phyloP scores from a whole-genome alignment of 2,797 vertebrate species.

The Sandelia bainsii region DNA sequence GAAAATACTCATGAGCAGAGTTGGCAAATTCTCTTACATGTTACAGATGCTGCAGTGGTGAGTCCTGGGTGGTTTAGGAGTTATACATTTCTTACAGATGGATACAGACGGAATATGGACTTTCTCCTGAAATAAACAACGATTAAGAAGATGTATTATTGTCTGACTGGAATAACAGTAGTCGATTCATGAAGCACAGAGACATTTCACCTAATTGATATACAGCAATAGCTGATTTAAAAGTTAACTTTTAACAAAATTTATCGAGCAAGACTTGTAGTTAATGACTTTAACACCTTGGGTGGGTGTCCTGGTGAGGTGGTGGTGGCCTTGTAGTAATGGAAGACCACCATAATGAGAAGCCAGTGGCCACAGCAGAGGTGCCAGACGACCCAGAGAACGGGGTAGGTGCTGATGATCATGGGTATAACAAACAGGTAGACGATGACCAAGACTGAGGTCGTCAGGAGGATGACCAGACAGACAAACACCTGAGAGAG shows the following conservation, averaged over 20 bases:
- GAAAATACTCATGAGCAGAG: no score
- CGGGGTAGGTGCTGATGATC: constrained; percentile 90
- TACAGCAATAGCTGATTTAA: no score
- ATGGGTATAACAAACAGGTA: constrained; percentile 93
- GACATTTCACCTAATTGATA: no score
- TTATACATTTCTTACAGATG: constrained; percentile 96
- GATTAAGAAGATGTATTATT: not conserved
- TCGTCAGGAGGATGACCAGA: constrained; percentile 90
- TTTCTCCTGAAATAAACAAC: constrained; percentile 82
- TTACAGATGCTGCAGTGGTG: constrained; percentile 99
- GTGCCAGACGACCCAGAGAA: constrained; percentile 90
- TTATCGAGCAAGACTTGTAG: no score
- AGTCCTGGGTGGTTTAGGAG: constrained; percentile 93
- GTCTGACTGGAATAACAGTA: not conserved
- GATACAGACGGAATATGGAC: constrained; percentile 87
- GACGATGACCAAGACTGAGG: constrained; percentile 91
- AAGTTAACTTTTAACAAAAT: no score
- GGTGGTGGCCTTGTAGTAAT: constrained; percentile 97
- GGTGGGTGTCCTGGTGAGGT: constrained; percentile 92
- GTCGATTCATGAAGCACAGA: no score
- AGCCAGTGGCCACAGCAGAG: constrained; percentile 96
- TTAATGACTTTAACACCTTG: constrained; percentile 80
- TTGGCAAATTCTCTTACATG: constrained; percentile 77
- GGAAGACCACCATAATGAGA: constrained; percentile 94
- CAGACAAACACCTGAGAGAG: constrained; percentile 91